Base-by-base conservation (phyloP, 2,113 vertebrate species). In the Hucho hucho region DNA sequence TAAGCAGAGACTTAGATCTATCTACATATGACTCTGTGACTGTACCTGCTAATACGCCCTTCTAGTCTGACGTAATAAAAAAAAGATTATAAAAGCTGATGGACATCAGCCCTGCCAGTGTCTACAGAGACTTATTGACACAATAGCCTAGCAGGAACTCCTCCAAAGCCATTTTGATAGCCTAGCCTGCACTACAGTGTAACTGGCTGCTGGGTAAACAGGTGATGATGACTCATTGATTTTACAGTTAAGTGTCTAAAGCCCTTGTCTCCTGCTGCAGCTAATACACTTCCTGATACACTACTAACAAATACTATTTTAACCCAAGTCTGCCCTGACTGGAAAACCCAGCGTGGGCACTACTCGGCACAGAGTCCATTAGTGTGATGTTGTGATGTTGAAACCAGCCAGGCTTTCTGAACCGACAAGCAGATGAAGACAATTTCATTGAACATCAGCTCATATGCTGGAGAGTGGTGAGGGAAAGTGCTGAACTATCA, bases 341-440 rank as follows among this genome's bases (percentile, higher is more conserved):
- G 78, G 47, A 78, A 63, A 79, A 73, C 78, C 81, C 70, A 46
- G 61, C 75, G 77, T 25, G 85, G 84, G 78, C 79, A 87, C 72
- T 0, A 29, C 24, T 22, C n/a, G 5, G 24, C 58, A 74, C 56
- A 11, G 37, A 22, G 69, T 75, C 69, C 73, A 83, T 77, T 76
- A 72, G 64, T 80, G 37, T 43, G 24, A 65, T 46, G 63, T 64
- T 58, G 64, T 77, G 5, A 9, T 32, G 37, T 81, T 79, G 81
- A 90, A 86, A 81, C 80, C 86, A 70, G 72, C 20, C 67, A n/a
- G 59, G 6, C 22, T 22, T 25, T n/a, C 29, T 64, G 4, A 25
- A 67, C 66, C 26, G 37, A 76, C 25, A 77, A 79, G 76, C 81
- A 82, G 49, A 43, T 43, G 76, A 78, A 64, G 72, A 65, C 53